These are phyloP conservation scores for Cryptotermes secundus DNA, from an alignment of 1,140 invertebrate species.

Conservation along the genomic window DNA sequence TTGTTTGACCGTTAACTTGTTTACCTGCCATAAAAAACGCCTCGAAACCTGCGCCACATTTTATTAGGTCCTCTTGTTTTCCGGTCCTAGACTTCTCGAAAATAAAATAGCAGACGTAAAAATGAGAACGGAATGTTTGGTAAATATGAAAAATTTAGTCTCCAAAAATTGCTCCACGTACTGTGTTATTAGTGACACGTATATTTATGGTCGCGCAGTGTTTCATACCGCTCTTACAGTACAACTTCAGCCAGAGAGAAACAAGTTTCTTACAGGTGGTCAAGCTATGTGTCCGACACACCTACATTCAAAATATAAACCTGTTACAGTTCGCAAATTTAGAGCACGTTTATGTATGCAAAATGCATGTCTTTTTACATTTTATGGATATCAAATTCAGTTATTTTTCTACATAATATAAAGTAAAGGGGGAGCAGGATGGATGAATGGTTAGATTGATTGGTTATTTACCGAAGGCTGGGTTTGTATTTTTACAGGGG, in stretches of 20 bases:
- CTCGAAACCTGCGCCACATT: neutral
- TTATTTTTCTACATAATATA: too few species aligned
- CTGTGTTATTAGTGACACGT: neutral
- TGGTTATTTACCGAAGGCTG: too few species aligned
- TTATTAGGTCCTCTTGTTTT: neutral
- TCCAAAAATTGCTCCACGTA: neutral
- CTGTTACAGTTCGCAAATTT: neutral
- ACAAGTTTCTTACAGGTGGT: neutral
- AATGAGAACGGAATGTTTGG: neutral
- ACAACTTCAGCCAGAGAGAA: neutral
- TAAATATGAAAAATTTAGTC: neutral
- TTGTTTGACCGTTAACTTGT: neutral
- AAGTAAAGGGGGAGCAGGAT: too few species aligned
- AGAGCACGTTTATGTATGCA: too few species aligned
- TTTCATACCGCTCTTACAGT: neutral
- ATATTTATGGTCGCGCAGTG: neutral
- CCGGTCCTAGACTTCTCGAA: neutral
- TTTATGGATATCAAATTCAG: too few species aligned
- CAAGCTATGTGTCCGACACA: neutral
- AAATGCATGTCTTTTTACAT: too few species aligned
- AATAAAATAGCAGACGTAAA: neutral
- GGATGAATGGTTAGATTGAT: too few species aligned
- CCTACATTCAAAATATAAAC: neutral
- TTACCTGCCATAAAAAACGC: neutral
- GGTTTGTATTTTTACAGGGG: too few species aligned